Percentiles rank a stretch among this genome's conserved stretches.
Evolutionary conservation across 2,113 vertebrate genomes (phyloP).

Genomic region (Agelaius tricolor): DNA sequence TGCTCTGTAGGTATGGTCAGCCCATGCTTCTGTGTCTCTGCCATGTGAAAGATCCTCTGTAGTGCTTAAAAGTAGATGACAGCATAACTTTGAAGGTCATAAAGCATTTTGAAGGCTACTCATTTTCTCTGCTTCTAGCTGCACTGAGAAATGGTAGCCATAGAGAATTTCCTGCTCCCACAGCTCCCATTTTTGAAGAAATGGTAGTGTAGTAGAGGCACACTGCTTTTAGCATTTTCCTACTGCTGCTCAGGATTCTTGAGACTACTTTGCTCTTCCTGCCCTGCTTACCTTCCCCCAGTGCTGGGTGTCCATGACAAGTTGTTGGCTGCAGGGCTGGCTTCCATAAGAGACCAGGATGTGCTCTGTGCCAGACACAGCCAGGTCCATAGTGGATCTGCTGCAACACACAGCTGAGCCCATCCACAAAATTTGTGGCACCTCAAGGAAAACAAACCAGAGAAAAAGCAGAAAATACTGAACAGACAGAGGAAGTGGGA

Average conservation of each 20-base stretch:
- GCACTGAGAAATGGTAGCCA: not conserved
- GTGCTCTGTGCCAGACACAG: not conserved
- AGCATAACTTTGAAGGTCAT: not conserved
- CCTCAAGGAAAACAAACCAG: not conserved
- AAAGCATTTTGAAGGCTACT: not conserved
- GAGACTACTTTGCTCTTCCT: not conserved
- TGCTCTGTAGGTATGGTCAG: not conserved
- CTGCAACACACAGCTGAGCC: not conserved
- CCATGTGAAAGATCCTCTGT: not conserved
- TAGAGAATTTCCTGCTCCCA: not conserved
- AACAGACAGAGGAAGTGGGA: not conserved
- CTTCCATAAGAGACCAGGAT: not conserved
- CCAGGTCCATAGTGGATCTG: fast-evolving
- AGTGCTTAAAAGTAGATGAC: not conserved
- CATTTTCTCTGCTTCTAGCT: not conserved
- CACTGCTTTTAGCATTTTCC: not conserved
- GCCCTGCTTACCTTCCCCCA: fast-evolving
- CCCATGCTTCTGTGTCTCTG: not conserved
- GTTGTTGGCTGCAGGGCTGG: not conserved
- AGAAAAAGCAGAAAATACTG: not conserved
- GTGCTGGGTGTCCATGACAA: not conserved
- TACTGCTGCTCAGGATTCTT: not conserved
- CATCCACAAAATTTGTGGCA: not conserved
- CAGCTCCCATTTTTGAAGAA: not conserved
- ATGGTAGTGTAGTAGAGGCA: not conserved